Conservation (phyloP, 2,888 invertebrate genomes). For the Balanococcus diminutus region DNA sequence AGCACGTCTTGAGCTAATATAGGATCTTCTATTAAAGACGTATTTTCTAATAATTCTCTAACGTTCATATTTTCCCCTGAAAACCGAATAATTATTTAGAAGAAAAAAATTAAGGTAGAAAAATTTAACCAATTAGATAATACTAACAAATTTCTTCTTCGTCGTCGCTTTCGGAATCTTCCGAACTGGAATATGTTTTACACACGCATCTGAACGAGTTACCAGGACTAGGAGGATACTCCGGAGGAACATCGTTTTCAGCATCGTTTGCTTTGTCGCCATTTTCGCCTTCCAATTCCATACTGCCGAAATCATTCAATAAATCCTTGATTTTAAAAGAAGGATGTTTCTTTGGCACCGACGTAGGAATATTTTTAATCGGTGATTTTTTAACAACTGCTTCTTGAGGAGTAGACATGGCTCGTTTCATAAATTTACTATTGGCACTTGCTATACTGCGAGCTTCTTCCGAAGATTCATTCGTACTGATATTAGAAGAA, state of each 20-base stretch:
- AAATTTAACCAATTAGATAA: background rate
- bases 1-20: conserved; percentile 29
- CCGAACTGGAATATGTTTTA: background rate
- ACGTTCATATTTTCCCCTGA: conserved; percentile 38
- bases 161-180: conserved; percentile 29
- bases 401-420: background rate
- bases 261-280: background rate
- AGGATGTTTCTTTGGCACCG: background rate
- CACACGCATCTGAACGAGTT: background rate
- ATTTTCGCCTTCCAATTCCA: background rate
- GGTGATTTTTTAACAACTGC: background rate
- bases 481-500: background rate
- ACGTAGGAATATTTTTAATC: background rate
- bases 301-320: background rate
- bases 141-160: conserved; percentile 27
- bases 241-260: background rate
- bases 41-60: conserved; percentile 45
- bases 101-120: background rate
- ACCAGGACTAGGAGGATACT: background rate
- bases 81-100: no score
- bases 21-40: conserved; percentile 42
- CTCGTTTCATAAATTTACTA: background rate
- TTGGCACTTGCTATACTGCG: background rate
- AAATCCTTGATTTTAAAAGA: conserved; percentile 11
- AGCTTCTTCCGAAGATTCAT: background rate